phyloP scores from a whole-genome alignment of 2,113 vertebrate genomes.

The Brienomyrus brachyistius region DNA sequence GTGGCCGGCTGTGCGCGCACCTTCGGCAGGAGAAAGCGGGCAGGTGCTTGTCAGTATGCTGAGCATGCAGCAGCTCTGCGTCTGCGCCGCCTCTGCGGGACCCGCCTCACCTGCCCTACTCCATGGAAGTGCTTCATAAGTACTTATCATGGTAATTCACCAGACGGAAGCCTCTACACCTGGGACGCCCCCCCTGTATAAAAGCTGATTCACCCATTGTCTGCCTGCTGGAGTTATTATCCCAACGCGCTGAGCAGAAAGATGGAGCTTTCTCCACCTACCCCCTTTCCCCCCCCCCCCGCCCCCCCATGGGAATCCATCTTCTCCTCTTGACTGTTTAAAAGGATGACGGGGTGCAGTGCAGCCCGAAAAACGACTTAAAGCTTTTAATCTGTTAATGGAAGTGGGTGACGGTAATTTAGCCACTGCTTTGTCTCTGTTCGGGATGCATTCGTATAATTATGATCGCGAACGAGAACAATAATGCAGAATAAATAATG shows the following conservation, averaged over 20 bases:
- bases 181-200: slow-evolving; percentile 2
- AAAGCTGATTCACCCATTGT: slow-evolving; percentile 19
- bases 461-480: not conserved
- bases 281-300: not conserved
- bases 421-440: not conserved
- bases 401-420: not conserved
- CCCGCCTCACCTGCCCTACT: not conserved
- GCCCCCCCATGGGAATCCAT: slow-evolving; percentile 20
- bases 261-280: not conserved
- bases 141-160: slow-evolving; percentile 23
- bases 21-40: not conserved
- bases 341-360: slow-evolving; percentile 1
- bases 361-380: slow-evolving; percentile 14
- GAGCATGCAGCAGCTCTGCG: not conserved
- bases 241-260: slow-evolving; percentile 6
- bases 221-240: slow-evolving; percentile 15
- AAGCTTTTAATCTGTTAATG: slow-evolving; percentile 27
- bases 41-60: slow-evolving; percentile 13
- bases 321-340: slow-evolving; percentile 14
- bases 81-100: not conserved
- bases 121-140: slow-evolving; percentile 19
- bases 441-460: slow-evolving; percentile 8
- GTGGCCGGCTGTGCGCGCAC: not conserved
- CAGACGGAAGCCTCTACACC: slow-evolving; percentile 15
- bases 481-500: slow-evolving; percentile 5